phyloP scores from a whole-genome alignment of 92 coral and sea anemone species.

The Micromussa lordhowensis region DNA sequence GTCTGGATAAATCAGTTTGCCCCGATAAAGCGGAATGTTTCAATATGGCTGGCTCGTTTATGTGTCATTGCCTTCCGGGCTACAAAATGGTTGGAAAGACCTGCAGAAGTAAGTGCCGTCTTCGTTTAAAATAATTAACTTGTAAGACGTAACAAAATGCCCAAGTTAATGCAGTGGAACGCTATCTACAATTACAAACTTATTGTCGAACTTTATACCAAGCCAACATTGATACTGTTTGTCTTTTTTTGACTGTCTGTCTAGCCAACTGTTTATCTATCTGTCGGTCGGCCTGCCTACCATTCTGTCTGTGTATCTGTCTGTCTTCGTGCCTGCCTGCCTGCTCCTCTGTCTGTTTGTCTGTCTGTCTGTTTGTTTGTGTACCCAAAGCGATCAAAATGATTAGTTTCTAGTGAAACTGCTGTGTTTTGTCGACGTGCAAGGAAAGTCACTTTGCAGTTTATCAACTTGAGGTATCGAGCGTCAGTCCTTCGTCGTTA shows the following conservation, averaged over 20 bases:
- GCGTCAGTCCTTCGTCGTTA: too few relatives aligned
- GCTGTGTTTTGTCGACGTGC: too few relatives aligned
- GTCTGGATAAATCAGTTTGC: conserved; percentile 74
- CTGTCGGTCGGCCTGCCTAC: not conserved
- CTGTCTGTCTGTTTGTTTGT: not conserved
- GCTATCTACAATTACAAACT: too few relatives aligned
- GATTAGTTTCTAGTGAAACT: too few relatives aligned
- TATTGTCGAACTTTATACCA: not conserved
- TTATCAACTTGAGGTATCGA: too few relatives aligned
- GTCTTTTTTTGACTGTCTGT: too few relatives aligned
- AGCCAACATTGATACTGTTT: not conserved
- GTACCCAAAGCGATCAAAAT: too few relatives aligned
- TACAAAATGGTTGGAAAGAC: conserved; percentile 76
- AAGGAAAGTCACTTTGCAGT: too few relatives aligned
- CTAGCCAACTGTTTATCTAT: too few relatives aligned
- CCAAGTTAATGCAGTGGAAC: not conserved
- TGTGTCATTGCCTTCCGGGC: conserved; percentile 85
- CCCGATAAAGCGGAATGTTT: conserved; percentile 82
- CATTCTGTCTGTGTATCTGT: not conserved
- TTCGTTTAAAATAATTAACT: not conserved
- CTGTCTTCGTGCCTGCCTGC: not conserved
- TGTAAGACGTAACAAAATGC: not conserved
- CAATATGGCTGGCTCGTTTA: conserved; percentile 86
- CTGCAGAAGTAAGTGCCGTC: conserved; percentile 77
- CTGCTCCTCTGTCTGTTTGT: not conserved